Base-by-base conservation (phyloP, 64 coral and sea anemone genomes). In the Montipora cactus region DNA sequence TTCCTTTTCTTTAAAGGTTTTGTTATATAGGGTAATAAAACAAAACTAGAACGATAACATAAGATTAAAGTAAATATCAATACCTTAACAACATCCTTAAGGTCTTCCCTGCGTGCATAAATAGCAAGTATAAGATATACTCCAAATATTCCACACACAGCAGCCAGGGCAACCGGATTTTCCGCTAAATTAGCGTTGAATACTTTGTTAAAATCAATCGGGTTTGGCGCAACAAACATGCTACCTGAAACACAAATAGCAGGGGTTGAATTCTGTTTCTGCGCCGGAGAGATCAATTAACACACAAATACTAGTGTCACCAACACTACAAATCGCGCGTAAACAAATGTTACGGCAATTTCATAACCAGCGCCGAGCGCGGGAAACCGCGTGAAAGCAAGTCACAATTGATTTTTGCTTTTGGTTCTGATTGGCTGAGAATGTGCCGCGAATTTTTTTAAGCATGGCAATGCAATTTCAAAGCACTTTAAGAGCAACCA, bases 171-270 rank as follows among this genome's bases (percentile, higher is more conserved):
- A 59, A 98, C 77, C 3, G 96, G 96, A 47, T 98, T 98, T 45
- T 98, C 96, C 4, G 88, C 67, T 10, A 98, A 84, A 61, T 94
- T 98, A 4, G 94, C 96, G 52, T 98, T 98, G 18, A 98, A 98
- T 7, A 98, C 96, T 77, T 98, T 98, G 67, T 91, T 95, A 25
- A 98, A 98, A 62, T 98, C 96, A 44, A 98, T 98, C 49, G 96
- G 96, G 23, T 98, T 98, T 44, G 96, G 96, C 9, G 96, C 96
- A 4, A 93, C 93, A 64, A 98, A 98, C 87, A 98, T 95, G 18
- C 96, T 91, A 85, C 96, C 96, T 98, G 87, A 19, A 11, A 81
- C 76, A 76, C 5, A 70, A 81, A 5, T 25, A 37, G 52, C 11
- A 19, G 1, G 4, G 11, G 14, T 14, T 16, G 9, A 14, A 64